Base-by-base conservation (phyloP, 1,140 invertebrate genomes). In the Trichomalopsis sarcophagae region DNA sequence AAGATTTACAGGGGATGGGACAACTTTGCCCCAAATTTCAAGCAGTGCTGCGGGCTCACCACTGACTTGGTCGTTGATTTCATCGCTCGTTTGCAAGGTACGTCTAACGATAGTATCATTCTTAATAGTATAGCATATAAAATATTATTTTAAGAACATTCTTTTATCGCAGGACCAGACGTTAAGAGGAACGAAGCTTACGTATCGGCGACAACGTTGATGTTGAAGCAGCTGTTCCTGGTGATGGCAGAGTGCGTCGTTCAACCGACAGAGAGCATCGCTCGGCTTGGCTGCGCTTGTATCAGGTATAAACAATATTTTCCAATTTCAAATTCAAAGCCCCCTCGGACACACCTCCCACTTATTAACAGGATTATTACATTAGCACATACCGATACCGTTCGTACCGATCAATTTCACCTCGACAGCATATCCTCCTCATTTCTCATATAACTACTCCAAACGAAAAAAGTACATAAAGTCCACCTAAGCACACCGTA, bases 11-110 rank as follows among this genome's bases (percentile, higher is more conserved):
- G 95, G 84, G 95, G 95, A 2, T 96, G 96, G 95, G 96, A 96
- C 87, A 95, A 95, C 71, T 95, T 96, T 86, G 96, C 96, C 87
- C 95, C 96, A 69, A 98, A 98, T 91, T 99, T 98, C 89, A 98
- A 98, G 90, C 97, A 98, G 89, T 98, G 97, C 89, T 98, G 97
- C 90, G 98, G 98, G 17, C 95, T 98, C 88, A 96, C 97, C 36
- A 97, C 97, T 6, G 98, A 99, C 90, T 93, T 98, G 44, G 95
- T 98, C n/a, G 97, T 99, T 0, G 96, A 98, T 90, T 97, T 97
- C 89, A 90, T 97, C 44, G 93, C 92, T 14, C 93, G 94, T 82
- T 90, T 96, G 44, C 94, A 95, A 90, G 94, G 95, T 94, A 86
- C 79, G 82, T 17, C 23, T 33, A 36, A 14, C 55, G 80, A 71